Evolutionary conservation across 2,797 vertebrate genomes (phyloP).

Genomic region (Euthynnus affinis): DNA sequence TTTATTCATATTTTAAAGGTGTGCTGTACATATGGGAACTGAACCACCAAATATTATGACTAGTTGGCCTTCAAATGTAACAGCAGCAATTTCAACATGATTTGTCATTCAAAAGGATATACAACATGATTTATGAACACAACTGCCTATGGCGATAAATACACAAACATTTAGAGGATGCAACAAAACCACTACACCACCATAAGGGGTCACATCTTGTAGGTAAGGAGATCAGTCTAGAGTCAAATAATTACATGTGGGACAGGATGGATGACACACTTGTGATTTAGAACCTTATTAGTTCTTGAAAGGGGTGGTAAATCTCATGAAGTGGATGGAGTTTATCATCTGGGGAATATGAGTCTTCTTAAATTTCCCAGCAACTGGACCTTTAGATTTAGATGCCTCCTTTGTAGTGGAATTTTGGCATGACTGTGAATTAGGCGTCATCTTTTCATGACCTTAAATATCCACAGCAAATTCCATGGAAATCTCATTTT

Average conservation of each 20-base stretch:
- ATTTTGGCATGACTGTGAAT: too few species aligned
- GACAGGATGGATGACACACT: background rate
- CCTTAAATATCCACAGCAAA: background rate
- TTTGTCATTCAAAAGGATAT: slow-evolving; percentile 17
- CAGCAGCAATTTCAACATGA: slow-evolving; percentile 11
- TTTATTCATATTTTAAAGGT: background rate
- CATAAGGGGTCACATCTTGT: background rate
- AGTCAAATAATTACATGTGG: background rate
- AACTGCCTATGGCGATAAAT: background rate
- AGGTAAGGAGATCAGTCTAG: background rate
- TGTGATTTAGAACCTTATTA: background rate
- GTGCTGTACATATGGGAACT: background rate
- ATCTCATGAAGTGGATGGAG: too few species aligned
- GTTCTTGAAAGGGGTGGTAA: too few species aligned
- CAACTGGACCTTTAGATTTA: too few species aligned
- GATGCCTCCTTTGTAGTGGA: too few species aligned
- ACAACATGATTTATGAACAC: background rate
- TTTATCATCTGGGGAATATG: too few species aligned
- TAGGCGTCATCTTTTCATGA: too few species aligned
- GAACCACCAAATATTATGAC: background rate
- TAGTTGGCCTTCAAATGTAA: slow-evolving; percentile 4
- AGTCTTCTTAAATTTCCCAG: too few species aligned
- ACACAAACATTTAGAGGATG: background rate
- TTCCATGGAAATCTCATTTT: slow-evolving; percentile 1
- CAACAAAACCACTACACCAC: background rate